Percentiles rank a stretch among this genome's conserved stretches.
Evolutionary conservation across 2,797 vertebrate species (phyloP).

Genomic region (Catostomus latipinnis): DNA sequence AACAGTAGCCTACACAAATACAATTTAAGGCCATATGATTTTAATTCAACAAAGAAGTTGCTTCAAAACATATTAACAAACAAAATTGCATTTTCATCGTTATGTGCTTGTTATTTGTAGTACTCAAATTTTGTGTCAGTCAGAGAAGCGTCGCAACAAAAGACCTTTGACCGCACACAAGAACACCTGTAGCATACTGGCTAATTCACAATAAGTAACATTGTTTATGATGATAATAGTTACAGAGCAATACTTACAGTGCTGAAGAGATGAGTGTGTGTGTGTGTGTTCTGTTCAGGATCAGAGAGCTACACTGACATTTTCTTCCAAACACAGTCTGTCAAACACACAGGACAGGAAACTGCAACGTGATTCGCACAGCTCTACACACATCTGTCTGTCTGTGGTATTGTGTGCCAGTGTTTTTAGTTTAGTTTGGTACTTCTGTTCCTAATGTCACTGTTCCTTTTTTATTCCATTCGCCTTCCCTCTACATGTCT

Average conservation of each 20-base stretch:
- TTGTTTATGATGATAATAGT: conserved; percentile 4
- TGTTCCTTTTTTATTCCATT: background rate
- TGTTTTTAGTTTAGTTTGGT: conserved; percentile 6
- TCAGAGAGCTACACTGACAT: conserved; percentile 41
- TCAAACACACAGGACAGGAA: conserved; percentile 44
- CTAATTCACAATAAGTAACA: background rate
- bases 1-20: background rate
- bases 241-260: conserved; percentile 46
- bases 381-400: conserved; percentile 7
- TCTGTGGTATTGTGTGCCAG: background rate
- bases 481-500: background rate
- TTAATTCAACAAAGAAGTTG: background rate
- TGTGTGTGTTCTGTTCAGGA: conserved; percentile 31
- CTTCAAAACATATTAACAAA: background rate
- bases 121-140: background rate
- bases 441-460: background rate
- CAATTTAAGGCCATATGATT: background rate
- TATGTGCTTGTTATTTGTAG: background rate
- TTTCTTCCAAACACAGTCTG: conserved; percentile 20
- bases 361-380: conserved; percentile 24
- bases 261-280: background rate
- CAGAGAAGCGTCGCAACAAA: background rate
- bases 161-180: background rate
- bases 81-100: background rate
- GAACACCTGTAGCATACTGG: background rate